phyloP scores from a whole-genome alignment of 2,113 vertebrate species.

The Silurus glanis region DNA sequence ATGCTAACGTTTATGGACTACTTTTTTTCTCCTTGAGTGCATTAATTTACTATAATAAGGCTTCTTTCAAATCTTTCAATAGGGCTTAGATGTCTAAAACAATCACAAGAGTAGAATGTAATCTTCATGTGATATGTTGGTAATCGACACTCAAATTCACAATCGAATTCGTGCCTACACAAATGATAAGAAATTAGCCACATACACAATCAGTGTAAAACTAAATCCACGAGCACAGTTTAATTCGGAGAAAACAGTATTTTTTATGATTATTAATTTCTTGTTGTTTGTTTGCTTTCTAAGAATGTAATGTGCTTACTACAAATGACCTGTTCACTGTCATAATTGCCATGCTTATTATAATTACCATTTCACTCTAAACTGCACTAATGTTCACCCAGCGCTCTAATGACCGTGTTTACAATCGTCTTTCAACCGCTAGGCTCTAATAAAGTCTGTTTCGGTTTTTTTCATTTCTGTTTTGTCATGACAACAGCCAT shows the following conservation, averaged over 20 bases:
- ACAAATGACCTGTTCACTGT: neutral
- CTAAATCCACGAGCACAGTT: neutral
- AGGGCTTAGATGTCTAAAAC: neutral
- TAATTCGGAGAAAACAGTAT: neutral
- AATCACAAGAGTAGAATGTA: no score
- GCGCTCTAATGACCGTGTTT: constrained; percentile 26
- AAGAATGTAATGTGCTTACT: neutral
- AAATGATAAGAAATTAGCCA: neutral
- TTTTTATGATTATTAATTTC: neutral
- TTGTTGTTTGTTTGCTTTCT: neutral
- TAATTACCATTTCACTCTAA: neutral
- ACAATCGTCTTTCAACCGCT: constrained; percentile 23
- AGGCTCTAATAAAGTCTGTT: constrained; percentile 9
- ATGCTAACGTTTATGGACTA: neutral
- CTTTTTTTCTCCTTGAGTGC: neutral
- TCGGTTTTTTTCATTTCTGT: constrained; percentile 47
- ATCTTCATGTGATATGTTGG: neutral
- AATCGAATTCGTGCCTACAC: neutral
- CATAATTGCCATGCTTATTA: neutral
- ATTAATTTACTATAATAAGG: neutral
- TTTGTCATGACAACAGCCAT: constrained; percentile 60
- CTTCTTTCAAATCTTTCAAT: neutral
- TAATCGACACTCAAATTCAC: neutral
- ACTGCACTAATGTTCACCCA: neutral
- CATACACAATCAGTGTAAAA: neutral